These are phyloP conservation scores for Pseudorhiza aurosa DNA, from an alignment of 30 jellyfish, hydroid and myxozoan genomes.

Conservation along the genomic window DNA sequence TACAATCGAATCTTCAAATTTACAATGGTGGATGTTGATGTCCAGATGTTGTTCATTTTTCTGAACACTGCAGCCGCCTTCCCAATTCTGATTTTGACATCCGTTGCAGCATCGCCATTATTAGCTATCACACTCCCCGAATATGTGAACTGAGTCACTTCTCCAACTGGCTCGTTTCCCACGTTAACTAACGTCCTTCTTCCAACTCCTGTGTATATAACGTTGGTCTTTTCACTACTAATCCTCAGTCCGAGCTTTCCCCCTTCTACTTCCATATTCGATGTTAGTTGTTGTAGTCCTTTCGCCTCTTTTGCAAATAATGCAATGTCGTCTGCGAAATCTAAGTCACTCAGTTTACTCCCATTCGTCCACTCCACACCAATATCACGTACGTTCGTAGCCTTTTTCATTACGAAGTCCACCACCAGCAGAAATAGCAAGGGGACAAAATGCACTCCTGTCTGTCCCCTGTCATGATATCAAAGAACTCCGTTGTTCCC, in stretches of 20 bases:
- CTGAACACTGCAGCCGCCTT: constrained; percentile 13
- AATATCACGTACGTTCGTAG: neutral
- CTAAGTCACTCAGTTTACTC: constrained; percentile 9
- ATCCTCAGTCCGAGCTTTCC: neutral
- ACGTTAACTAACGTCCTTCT: neutral
- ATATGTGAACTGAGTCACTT: neutral
- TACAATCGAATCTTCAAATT: neutral
- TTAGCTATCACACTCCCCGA: constrained; percentile 1
- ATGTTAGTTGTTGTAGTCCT: constrained; percentile 1
- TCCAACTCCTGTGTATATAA: neutral
- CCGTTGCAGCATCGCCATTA: neutral
- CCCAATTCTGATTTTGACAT: neutral
- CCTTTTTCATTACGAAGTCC: constrained; percentile 11
- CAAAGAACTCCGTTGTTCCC: constrained; percentile 13
- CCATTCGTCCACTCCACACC: neutral
- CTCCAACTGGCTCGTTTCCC: neutral
- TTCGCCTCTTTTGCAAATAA: neutral
- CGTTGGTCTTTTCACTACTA: constrained; percentile 15
- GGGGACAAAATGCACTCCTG: constrained; percentile 26
- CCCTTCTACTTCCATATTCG: neutral
- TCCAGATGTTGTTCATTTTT: neutral
- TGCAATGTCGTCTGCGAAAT: constrained; percentile 15
- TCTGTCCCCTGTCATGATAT: constrained; percentile 6
- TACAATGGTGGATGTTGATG: neutral
- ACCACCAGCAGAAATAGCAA: constrained; percentile 1